Base-by-base conservation (phyloP, 2,113 vertebrate genomes). In the Charadrius vociferus region DNA sequence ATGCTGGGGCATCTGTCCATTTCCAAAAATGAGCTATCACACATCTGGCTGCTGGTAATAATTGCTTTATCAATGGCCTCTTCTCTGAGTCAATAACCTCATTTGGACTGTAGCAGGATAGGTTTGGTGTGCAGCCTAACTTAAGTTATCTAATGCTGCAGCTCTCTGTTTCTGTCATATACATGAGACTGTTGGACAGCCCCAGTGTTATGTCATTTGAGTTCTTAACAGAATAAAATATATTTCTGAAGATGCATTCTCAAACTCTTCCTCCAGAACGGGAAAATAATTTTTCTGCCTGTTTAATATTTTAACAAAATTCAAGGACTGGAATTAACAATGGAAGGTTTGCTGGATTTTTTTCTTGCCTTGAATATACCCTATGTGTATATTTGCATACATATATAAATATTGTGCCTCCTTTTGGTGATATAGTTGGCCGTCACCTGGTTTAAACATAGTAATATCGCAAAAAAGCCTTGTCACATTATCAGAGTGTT, bases 11-110 rank as follows among this genome's bases (percentile, higher is more conserved):
- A 97, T 95, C 96, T 97, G 93, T 95, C 92, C 83, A 53, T 95
- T 96, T 91, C 80, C 72, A 92, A 95, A 96, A 97, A 97, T 79
- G 96, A 95, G 96, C 94, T 88, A 95, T 95, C 91, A 91, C 88
- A 96, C 92, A 93, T 96, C 95, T 97, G 95, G 88, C 81, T 96
- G 70, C 81, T 89, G 50, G 88, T 73, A 96, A 93, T 93, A 96
- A 96, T 95, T 77, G 82, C 45, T 90, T 88, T 97, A 97, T 91
- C 95, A 97, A 89, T 93, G 96, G 88, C 47, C 95, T 27, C 83
- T 95, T 92, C 65, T 96, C 77, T 91, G 61, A 94, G 95, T 80
- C 94, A 95, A 95, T 92, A 97, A 92, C 86, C 49, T 95, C 77
- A 89, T 97, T 97, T 96, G 91, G 94, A 91, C 66, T 91, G 61